These are phyloP conservation scores for Polia nebulosa DNA, from an alignment of 2,888 invertebrate species.

Conservation along the genomic window DNA sequence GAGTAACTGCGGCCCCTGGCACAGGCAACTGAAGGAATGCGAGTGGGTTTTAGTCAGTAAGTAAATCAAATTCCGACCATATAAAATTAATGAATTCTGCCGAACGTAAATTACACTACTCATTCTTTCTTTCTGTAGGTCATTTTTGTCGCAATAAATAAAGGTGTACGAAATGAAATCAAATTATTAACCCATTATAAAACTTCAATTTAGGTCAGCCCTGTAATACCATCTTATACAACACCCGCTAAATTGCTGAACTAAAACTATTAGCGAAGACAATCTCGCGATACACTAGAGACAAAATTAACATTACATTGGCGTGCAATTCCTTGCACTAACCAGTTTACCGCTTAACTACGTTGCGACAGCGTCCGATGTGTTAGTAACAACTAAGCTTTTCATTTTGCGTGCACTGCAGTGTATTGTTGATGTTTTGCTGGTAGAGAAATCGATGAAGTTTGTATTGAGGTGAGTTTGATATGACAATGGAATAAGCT, in stretches of 20 bases:
- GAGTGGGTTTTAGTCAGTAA: too few relatives aligned
- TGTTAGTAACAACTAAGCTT: constrained; percentile 40
- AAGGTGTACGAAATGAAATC: not conserved
- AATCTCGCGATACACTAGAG: constrained; percentile 54
- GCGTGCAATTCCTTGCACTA: constrained; percentile 60
- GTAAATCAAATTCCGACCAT: not conserved
- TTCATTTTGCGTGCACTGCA: constrained; percentile 37
- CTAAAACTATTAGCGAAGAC: constrained; percentile 54
- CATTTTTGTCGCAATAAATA: not conserved
- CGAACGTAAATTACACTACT: not conserved
- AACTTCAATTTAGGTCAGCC: not conserved
- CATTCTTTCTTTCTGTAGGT: not conserved
- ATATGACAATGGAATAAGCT: not conserved
- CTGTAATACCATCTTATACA: not conserved
- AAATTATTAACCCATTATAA: not conserved
- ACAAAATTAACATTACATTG: constrained; percentile 54
- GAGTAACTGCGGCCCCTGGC: too few relatives aligned
- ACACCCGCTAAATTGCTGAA: constrained; percentile 35
- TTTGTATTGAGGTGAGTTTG: not conserved
- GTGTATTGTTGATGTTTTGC: constrained; percentile 13
- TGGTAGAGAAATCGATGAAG: not conserved
- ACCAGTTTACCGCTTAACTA: constrained; percentile 56
- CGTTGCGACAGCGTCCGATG: constrained; percentile 39
- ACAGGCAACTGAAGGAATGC: too few relatives aligned
- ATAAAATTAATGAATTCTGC: not conserved